phyloP scores from a whole-genome alignment of 30 jellyfish, hydroid and myxozoan genomes.

The Turritopsis rubra region DNA sequence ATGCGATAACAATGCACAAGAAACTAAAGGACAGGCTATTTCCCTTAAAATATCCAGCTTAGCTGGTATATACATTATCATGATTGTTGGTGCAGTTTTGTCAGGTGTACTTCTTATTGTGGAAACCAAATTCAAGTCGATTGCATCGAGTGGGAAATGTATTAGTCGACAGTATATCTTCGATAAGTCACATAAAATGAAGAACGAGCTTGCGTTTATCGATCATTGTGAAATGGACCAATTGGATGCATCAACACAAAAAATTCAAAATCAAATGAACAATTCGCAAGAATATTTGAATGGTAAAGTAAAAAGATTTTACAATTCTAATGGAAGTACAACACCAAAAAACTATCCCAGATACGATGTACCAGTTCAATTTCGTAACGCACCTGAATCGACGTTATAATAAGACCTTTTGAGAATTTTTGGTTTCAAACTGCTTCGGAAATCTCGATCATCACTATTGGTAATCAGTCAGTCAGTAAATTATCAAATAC shows the following conservation, averaged over 20 bases:
- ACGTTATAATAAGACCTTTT: no score
- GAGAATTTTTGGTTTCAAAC: neutral
- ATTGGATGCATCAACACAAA: neutral
- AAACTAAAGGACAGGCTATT: constrained; percentile 32
- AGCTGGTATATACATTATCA: constrained; percentile 75
- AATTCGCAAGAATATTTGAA: neutral
- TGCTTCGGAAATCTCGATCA: neutral
- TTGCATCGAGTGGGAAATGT: neutral
- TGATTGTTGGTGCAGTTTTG: constrained; percentile 61
- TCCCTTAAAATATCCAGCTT: constrained; percentile 51
- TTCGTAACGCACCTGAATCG: neutral
- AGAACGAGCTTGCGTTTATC: neutral
- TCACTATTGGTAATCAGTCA: neutral
- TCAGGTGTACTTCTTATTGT: constrained; percentile 42
- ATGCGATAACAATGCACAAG: constrained; percentile 46
- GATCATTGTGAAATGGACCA: neutral
- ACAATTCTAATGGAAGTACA: neutral
- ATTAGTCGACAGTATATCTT: neutral
- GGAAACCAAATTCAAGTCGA: constrained; percentile 41
- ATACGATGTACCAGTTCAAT: neutral
- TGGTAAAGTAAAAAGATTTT: neutral
- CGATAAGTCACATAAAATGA: neutral
- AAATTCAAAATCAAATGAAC: neutral
- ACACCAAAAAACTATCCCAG: neutral
- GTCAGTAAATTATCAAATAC: no score